Percentiles rank a stretch among this genome's conserved stretches.
Evolutionary conservation across 2,797 vertebrate genomes (phyloP).

Genomic region (Sylvilagus floridanus): DNA sequence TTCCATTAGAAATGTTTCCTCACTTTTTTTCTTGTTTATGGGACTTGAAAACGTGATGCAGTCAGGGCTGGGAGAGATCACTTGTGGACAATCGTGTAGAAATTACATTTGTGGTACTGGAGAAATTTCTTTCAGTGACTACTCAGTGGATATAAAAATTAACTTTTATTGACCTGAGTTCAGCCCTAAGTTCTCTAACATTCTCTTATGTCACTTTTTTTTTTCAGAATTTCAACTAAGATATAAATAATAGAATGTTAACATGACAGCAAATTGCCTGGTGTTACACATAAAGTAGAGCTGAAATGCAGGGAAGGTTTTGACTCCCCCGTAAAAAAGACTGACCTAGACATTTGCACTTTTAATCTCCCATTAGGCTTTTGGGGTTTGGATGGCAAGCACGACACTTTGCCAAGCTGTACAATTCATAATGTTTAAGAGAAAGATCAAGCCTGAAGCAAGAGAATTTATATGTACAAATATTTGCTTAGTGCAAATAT

Average conservation of each 20-base stretch:
- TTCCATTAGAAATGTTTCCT: background rate
- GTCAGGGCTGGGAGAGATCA: background rate
- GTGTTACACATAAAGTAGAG: background rate
- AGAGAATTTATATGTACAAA: slow-evolving; percentile 78
- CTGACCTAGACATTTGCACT: slow-evolving; percentile 64
- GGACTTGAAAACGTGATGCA: background rate
- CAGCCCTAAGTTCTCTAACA: background rate
- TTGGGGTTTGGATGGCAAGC: slow-evolving; percentile 77
- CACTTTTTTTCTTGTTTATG: background rate
- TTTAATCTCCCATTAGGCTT: slow-evolving; percentile 71
- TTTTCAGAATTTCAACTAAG: background rate
- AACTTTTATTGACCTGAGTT: slow-evolving; percentile 26
- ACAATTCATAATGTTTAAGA: slow-evolving; percentile 80
- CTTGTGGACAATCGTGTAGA: background rate
- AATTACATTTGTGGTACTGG: background rate
- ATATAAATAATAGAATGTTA: slow-evolving; percentile 33
- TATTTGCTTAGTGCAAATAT: slow-evolving; percentile 81
- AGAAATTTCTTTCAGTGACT: background rate
- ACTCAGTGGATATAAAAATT: background rate
- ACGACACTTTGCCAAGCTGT: slow-evolving; percentile 78
- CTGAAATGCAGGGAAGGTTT: background rate
- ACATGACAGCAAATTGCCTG: background rate
- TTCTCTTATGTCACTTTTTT: slow-evolving; percentile 57
- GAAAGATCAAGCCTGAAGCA: slow-evolving; percentile 79
- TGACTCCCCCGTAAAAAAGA: slow-evolving; percentile 13